Conservation (phyloP, 2,797 vertebrate genomes). For the Peromyscus nudipes region DNA sequence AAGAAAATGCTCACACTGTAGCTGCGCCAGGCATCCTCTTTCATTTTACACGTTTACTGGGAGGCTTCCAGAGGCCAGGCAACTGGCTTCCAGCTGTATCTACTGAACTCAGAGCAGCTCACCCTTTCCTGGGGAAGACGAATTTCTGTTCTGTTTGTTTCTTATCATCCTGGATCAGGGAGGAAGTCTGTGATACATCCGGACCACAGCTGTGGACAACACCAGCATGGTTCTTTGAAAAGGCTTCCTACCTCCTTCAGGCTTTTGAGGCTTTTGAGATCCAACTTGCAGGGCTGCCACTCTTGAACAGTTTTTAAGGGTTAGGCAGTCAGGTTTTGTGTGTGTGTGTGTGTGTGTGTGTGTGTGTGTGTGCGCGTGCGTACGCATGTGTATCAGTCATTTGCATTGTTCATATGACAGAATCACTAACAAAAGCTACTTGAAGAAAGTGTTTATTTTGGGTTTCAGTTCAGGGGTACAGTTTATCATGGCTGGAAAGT, state of each 20-base stretch:
- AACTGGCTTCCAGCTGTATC: slow-evolving; percentile 65
- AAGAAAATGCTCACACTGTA: slow-evolving; percentile 37
- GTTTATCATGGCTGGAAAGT: not conserved
- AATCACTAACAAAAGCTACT: not conserved
- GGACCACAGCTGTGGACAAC: slow-evolving; percentile 24
- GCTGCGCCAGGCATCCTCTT: slow-evolving; percentile 38
- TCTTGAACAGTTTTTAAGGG: slow-evolving; percentile 24
- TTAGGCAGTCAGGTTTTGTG: not conserved
- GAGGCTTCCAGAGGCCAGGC: slow-evolving; percentile 50
- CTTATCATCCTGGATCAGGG: slow-evolving; percentile 61
- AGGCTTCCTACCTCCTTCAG: slow-evolving; percentile 25
- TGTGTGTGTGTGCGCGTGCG: not conserved
- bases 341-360: not conserved
- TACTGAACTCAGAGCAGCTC: slow-evolving; percentile 67
- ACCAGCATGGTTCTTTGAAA: slow-evolving; percentile 47
- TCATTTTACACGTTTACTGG: slow-evolving; percentile 37
- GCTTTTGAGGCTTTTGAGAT: slow-evolving; percentile 58
- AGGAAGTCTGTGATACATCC: slow-evolving; percentile 39
- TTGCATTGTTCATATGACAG: not conserved
- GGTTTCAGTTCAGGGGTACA: not conserved
- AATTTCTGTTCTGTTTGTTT: slow-evolving; percentile 61
- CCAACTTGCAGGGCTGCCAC: not conserved
- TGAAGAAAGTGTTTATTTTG: not conserved
- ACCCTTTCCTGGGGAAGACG: slow-evolving; percentile 65
- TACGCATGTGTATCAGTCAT: not conserved